Evolutionary conservation across 2,888 invertebrate genomes (phyloP).

Genomic region (Acronicta aceris): DNA sequence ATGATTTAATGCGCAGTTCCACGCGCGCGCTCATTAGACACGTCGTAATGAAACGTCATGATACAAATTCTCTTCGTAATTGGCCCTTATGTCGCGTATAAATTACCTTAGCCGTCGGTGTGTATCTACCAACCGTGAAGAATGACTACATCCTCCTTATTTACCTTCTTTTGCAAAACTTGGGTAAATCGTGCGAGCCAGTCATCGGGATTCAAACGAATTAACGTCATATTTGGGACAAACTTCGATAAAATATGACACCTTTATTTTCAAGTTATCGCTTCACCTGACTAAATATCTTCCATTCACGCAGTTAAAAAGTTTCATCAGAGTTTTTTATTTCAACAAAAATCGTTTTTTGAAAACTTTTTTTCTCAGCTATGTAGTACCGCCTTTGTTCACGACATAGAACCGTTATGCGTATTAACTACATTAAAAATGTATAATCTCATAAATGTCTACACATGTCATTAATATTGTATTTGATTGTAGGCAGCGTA

Average conservation of each 20-base stretch:
- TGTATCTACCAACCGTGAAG: conserved; percentile 22
- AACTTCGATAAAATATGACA: conserved; percentile 28
- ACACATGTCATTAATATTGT: conserved; percentile 46
- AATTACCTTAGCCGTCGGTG: conserved; percentile 26
- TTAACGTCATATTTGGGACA: conserved; percentile 16
- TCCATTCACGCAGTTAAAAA: conserved; percentile 36
- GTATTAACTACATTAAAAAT: conserved; percentile 43
- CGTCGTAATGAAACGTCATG: conserved; percentile 60
- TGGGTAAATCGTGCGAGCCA: background rate
- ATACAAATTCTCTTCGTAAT: conserved; percentile 59
- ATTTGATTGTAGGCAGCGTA: conserved; percentile 46
- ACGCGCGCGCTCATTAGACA: conserved; percentile 72
- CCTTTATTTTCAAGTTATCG: conserved; percentile 15
- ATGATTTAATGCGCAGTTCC: conserved; percentile 73
- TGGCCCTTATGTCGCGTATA: conserved; percentile 49
- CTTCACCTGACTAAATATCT: conserved; percentile 23
- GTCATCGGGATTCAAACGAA: background rate
- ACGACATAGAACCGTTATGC: conserved; percentile 43
- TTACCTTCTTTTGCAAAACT: conserved; percentile 18
- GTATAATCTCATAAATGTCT: conserved; percentile 53
- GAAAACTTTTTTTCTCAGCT: conserved; percentile 35
- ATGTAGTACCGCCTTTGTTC: conserved; percentile 35
- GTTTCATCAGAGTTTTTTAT: conserved; percentile 39
- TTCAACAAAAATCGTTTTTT: conserved; percentile 31
- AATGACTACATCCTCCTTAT: conserved; percentile 7